phyloP scores from a whole-genome alignment of 2,797 vertebrate species.

The Enteromius fasciolatus region DNA sequence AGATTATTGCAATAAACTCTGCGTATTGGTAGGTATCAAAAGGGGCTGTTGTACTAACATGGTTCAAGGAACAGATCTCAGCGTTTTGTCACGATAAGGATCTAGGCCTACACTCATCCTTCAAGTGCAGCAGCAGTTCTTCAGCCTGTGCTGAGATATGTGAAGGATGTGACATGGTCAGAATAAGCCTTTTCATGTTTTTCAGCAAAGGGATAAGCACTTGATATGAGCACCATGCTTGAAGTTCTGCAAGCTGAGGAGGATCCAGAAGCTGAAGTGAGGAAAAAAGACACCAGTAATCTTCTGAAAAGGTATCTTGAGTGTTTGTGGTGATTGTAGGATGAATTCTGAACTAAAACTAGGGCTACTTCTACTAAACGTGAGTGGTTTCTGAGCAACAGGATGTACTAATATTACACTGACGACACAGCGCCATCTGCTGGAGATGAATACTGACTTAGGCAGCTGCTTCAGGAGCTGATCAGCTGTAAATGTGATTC shows the following conservation, averaged over 20 bases:
- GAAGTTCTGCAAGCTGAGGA: background rate
- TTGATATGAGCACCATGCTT: background rate
- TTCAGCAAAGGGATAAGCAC: background rate
- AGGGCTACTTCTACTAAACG: background rate
- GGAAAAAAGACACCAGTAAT: background rate
- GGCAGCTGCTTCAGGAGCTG: background rate
- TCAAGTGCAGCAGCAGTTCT: background rate
- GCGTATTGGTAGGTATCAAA: too few relatives aligned
- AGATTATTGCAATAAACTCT: too few relatives aligned
- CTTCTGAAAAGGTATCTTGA: background rate
- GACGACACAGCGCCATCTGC: slow-evolving; percentile 46
- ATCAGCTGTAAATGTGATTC: background rate
- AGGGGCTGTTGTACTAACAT: too few relatives aligned
- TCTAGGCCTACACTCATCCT: too few relatives aligned
- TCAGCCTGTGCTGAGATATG: background rate
- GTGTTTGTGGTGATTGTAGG: background rate
- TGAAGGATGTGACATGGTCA: background rate
- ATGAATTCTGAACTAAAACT: background rate
- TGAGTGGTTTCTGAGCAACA: background rate
- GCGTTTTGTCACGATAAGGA: too few relatives aligned
- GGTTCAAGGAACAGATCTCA: too few relatives aligned
- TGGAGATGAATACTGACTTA: slow-evolving; percentile 10
- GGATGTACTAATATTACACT: background rate
- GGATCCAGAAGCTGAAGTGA: background rate
- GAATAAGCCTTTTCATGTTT: slow-evolving; percentile 2